Base-by-base conservation (phyloP, 2,888 invertebrate species). In the Ophioninae sp. region DNA sequence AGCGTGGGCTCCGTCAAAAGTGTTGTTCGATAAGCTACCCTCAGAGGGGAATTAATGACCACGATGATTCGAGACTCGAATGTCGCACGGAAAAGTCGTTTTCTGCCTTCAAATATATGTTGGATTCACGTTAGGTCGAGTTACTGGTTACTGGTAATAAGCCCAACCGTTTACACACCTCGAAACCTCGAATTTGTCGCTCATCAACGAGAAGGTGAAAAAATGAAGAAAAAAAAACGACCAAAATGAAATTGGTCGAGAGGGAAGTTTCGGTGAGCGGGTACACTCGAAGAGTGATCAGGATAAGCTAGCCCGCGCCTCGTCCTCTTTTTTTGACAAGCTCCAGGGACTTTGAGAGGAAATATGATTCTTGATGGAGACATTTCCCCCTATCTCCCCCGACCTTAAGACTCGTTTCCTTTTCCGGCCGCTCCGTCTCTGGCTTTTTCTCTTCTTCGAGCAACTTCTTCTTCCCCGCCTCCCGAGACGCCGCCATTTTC, bases 291-390 rank as follows among this genome's bases (percentile, higher is more conserved):
- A 82, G 51, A 67, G 74, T 71, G 79, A 83, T 82, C 81, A 73
- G 84, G 85, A 81, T 85, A 79, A 77, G 82, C 73, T 79, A 13
- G 59, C 58, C 23, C 44, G 67, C 86, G 84, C 85, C 87, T 85
- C 86, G 87, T 64, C 20, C 44, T n/a, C 56, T 69, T 80, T 64
- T 23, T n/a, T 51, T 13, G 17, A 51, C 56, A 20, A 77, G 41
- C 61, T 61, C 61, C 61, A n/a, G 67, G 56, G 68, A 77, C 77
- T 59, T 61, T 3, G 68, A 37, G 56, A 87, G 88, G 89, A 91
- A 90, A 91, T 91, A 89, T 88, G 89, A 82, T 84, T 86, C 88
- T 87, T 85, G 88, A 90, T 90, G 85, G 87, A 85, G 86, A 87
- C 85, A 87, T 89, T 87, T 89, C 88, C 89, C 79, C 87, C 63